Conservation (phyloP, 2,797 vertebrate species). For the Sciaenops ocellatus region DNA sequence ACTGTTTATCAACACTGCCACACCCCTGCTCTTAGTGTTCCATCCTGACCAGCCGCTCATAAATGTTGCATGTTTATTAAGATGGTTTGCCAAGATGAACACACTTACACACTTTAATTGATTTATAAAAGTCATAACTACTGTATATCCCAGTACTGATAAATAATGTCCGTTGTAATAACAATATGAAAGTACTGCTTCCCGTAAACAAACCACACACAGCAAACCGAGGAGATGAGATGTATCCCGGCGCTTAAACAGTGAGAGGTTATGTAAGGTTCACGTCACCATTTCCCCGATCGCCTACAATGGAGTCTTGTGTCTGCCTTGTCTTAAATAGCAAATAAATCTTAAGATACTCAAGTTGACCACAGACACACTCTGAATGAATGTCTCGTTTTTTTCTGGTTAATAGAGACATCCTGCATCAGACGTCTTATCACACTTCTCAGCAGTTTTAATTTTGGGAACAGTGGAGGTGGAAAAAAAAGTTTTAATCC, state of each 20-base stretch:
- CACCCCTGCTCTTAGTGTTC: not conserved
- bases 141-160: not conserved
- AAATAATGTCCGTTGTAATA: constrained; percentile 3
- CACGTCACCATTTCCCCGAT: constrained; percentile 4
- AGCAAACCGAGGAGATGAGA: not conserved
- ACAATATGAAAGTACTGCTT: not conserved
- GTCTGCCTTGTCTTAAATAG: not conserved
- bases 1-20: constrained; percentile 12
- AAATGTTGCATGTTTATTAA: constrained; percentile 44
- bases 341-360: not conserved
- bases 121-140: constrained; percentile 12
- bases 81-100: not conserved
- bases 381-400: not conserved
- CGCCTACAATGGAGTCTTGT: not conserved
- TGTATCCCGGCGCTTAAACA: not conserved
- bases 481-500: constrained; percentile 25
- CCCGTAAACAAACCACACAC: constrained; percentile 26
- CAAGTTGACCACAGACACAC: not conserved
- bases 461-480: not conserved
- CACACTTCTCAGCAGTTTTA: constrained; percentile 15
- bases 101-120: not conserved
- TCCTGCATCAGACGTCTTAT: constrained; percentile 6
- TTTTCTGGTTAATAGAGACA: not conserved
- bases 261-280: constrained; percentile 19
- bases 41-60: constrained; percentile 1